Evolutionary conservation across 2,888 invertebrate species (phyloP).

Genomic region (Microchrysa polita): DNA sequence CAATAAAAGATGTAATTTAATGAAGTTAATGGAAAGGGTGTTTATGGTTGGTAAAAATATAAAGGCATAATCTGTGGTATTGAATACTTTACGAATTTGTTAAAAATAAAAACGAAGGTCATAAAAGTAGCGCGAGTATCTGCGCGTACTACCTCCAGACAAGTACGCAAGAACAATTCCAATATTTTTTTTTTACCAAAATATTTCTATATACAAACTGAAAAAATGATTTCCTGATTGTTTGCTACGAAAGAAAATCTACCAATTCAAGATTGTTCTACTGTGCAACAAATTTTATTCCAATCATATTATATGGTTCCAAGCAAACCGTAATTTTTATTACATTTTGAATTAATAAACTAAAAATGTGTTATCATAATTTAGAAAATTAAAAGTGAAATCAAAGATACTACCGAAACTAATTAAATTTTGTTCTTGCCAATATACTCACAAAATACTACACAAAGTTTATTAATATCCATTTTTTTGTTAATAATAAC

Average conservation of each 20-base stretch:
- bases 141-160: too few relatives aligned
- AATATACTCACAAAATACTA: conserved; percentile 12
- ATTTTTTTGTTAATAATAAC: conserved; percentile 23
- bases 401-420: background rate
- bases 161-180: too few relatives aligned
- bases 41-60: background rate
- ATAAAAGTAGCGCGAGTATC: too few relatives aligned
- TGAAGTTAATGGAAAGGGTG: too few relatives aligned
- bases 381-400: too few relatives aligned
- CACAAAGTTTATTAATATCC: conserved; percentile 27
- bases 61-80: background rate
- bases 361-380: background rate
- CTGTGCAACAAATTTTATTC: background rate
- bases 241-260: too few relatives aligned
- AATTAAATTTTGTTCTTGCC: conserved; percentile 23
- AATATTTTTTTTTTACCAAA: too few relatives aligned
- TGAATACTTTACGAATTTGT: too few relatives aligned
- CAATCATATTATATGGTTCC: background rate
- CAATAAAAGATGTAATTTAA: too few relatives aligned
- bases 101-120: too few relatives aligned
- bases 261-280: background rate
- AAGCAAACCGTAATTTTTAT: background rate
- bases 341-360: background rate
- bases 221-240: background rate
- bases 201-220: background rate